Evolutionary conservation across 2,113 vertebrate genomes (phyloP), one percentile per base, ranked within the genome.

Genomic region (Syngnathus typhle): DNA sequence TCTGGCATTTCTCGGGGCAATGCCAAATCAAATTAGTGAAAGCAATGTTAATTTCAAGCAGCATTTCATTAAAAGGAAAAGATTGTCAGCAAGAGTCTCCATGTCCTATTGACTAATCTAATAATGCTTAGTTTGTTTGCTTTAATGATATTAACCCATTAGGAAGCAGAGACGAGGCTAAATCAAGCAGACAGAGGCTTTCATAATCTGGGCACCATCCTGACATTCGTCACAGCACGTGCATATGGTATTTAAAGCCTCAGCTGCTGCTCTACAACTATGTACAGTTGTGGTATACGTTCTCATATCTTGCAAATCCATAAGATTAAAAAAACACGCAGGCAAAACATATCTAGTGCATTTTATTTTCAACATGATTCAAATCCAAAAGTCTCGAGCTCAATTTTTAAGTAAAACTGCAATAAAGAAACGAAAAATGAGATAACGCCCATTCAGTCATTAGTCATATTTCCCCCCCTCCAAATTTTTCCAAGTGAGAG

Each of bases 11-110:
- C 84, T 75, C 62, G 54, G 69, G 76, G 82, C 84, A 84, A 82
- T 68, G 64, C 52, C 68, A 85, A 89, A 91, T 90, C 83, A 78
- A 88, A 89, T 91, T 89, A 88, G 78, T 71, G 67, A 65, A 83
- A 79, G 81, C 71, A 74, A 87, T 86, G 84, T 89, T 89, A 87
- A 91, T 91, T 89, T 88, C 82, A 86, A 88, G 81, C 82, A 88
- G 87, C 84, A 77, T 90, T 89, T 91, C 83, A 89, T 90, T 89
- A 83, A 87, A 80, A 78, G 65, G 70, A 75, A 81, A 88, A 78
- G 82, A 87, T 87, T 85, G 88, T 88, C 73, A 85, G 75, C 76
- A 79, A 82, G 79, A 82, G 83, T 88, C 84, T 84, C 75, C 72
- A 84, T 87, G 88, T 85, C 88, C 85, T 87, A 87, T 80, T 74